Conservation (phyloP, 2,888 invertebrate genomes). For the Caenorhabditis angaria region DNA sequence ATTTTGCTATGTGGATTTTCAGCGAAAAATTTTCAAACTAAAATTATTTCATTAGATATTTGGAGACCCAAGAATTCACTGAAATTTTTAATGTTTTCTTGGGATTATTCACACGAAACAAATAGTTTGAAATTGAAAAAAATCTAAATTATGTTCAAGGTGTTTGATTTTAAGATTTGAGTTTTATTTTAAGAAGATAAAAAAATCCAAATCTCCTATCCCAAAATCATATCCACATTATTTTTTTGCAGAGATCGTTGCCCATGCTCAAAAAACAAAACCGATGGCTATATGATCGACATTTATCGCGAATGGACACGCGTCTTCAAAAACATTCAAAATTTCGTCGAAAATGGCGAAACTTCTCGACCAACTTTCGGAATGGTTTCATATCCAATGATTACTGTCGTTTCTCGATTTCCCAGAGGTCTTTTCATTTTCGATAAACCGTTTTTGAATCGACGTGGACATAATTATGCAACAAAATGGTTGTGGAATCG, state of each 20-base stretch:
- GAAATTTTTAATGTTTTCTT: no score
- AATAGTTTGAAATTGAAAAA: no score
- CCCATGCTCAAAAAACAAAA: constrained; percentile 54
- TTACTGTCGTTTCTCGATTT: constrained; percentile 70
- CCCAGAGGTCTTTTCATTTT: constrained; percentile 64
- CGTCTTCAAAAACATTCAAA: constrained; percentile 45
- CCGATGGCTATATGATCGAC: constrained; percentile 58
- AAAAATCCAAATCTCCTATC: neutral
- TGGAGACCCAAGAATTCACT: no score
- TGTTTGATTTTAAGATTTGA: no score
- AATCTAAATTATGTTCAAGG: no score
- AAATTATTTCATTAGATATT: no score
- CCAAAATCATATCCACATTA: neutral
- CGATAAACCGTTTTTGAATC: constrained; percentile 57
- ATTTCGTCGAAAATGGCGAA: constrained; percentile 34
- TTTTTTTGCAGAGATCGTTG: constrained; percentile 53
- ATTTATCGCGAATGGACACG: constrained; percentile 58
- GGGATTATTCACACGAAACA: no score
- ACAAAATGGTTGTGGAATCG: constrained; percentile 71
- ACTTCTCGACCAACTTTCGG: constrained; percentile 62
- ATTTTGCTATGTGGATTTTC: no score
- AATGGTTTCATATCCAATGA: constrained; percentile 63
- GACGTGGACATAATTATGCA: constrained; percentile 67
- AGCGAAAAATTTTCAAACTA: no score
- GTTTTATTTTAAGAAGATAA: constrained; percentile 7